Evolutionary conservation across 2,113 vertebrate genomes (phyloP), one percentile per base, ranked within the genome.

Genomic region (Grallaria varia): DNA sequence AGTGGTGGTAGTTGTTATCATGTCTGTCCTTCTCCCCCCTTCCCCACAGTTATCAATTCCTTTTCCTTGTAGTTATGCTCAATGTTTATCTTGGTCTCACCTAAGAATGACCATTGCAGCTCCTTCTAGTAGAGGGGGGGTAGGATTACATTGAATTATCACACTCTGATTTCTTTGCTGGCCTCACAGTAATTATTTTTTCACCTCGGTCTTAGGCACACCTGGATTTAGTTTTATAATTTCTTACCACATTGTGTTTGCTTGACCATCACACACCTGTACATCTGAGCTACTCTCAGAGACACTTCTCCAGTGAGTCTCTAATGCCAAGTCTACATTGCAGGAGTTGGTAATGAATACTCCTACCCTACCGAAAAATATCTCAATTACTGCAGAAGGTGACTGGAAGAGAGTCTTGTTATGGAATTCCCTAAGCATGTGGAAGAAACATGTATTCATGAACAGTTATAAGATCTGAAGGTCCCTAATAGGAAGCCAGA

Each of bases 11-110:
- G 3, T 39, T 73, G 31, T 15, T 64, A 6, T 59, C 23, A 14
- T n/a, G 6, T 45, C 39, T 59, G 19, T 45, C 39, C 19, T 39
- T 39, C 14, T 15, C 5, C 13, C 4, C 5, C 44, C 10, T 7
- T 3, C 3, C 10, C 2, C 27, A 7, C 6, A 44, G 6, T 10
- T 53, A 27, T 18, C 6, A 28, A 0, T 6, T 52, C 9, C 8
- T 59, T 69, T 37, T 33, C 20, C 14, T 20, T 60, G 25, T 24
- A 13, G 27, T 74, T 84, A 30, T 17, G 14, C 4, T 90, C 17
- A 23, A 15, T 31, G 45, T 66, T 73, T 27, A 8, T 45, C 30
- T 47, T 20, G 5, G 22, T 37, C 10, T 7, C 39, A 55, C 6
- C 3, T 7, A 37, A 76, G 10, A 28, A 19, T n/a, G 21, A 81